Conservation (phyloP, 2,888 invertebrate species). For the Tetrapedia diversipes region DNA sequence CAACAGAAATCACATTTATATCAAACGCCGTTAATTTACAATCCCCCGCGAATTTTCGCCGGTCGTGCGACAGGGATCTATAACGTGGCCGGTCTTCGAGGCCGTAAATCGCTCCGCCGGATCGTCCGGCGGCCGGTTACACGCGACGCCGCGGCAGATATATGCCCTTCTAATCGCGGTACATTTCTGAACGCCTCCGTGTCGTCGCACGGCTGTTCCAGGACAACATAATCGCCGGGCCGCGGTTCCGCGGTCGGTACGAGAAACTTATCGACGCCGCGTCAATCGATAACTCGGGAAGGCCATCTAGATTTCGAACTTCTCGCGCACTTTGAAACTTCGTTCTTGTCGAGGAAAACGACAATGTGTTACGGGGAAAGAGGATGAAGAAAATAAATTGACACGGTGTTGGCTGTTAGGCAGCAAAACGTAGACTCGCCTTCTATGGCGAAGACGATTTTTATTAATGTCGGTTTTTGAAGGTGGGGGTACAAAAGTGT, state of each 20-base stretch:
- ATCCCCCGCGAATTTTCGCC: constrained; percentile 37
- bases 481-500: no score
- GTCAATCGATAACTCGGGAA: constrained; percentile 54
- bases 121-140: constrained; percentile 44
- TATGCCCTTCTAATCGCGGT: constrained; percentile 51
- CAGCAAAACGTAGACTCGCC: no score
- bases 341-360: no score
- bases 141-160: constrained; percentile 29
- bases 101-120: constrained; percentile 54
- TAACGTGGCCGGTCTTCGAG: constrained; percentile 15
- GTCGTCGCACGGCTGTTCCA: constrained; percentile 27
- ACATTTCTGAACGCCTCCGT: constrained; percentile 38
- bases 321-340: constrained; percentile 16
- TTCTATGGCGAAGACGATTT: no score
- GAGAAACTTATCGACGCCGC: constrained; percentile 45
- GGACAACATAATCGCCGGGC: constrained; percentile 51
- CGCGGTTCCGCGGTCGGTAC: constrained; percentile 40
- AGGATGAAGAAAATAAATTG: no score
- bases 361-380: no score
- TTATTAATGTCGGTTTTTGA: no score
- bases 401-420: no score
- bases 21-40: constrained; percentile 55
- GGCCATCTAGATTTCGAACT: constrained; percentile 25
- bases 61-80: constrained; percentile 23
- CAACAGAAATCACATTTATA: constrained; percentile 55